phyloP scores from a whole-genome alignment of 2,888 invertebrate species.

The Dioctria rufipes region DNA sequence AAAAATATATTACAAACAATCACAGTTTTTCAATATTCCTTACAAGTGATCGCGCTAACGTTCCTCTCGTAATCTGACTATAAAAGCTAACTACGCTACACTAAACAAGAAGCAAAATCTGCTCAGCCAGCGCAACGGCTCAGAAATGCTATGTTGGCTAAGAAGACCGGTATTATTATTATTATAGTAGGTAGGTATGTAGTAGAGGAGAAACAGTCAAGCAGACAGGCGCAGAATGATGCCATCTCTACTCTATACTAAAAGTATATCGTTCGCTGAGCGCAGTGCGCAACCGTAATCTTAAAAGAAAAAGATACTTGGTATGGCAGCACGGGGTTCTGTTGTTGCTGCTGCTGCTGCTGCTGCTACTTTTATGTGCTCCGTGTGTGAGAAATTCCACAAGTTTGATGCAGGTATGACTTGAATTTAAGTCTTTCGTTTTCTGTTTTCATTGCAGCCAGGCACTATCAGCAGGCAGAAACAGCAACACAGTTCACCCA shows the following conservation, averaged over 20 bases:
- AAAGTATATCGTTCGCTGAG: too few relatives aligned
- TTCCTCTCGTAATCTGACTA: slow-evolving; percentile 52
- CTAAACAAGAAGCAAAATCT: slow-evolving; percentile 27
- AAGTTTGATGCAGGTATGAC: slow-evolving; percentile 28
- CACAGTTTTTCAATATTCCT: slow-evolving; percentile 7
- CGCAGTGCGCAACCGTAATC: neutral
- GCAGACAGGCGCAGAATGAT: neutral
- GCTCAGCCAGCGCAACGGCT: slow-evolving; percentile 23
- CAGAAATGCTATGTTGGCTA: slow-evolving; percentile 36
- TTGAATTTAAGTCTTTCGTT: slow-evolving; percentile 49
- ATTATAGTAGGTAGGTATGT: too few relatives aligned
- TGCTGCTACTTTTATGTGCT: neutral
- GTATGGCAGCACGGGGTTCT: neutral
- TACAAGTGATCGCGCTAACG: slow-evolving; percentile 48
- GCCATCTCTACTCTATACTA: slow-evolving; percentile 9
- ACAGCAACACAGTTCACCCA: too few relatives aligned
- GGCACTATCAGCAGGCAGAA: too few relatives aligned
- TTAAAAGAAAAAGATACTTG: slow-evolving; percentile 21
- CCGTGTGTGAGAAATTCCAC: slow-evolving; percentile 54
- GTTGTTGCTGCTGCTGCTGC: neutral
- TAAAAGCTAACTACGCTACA: slow-evolving; percentile 32
- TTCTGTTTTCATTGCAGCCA: slow-evolving; percentile 10
- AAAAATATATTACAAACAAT: slow-evolving; percentile 5
- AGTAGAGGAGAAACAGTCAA: slow-evolving; percentile 16
- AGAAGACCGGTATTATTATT: slow-evolving; percentile 37